A percentile compares a stretch with the other conserved stretches of the same genome.
Conservation (phyloP, 2,888 invertebrate species). For the Eubasilissa splendida region DNA sequence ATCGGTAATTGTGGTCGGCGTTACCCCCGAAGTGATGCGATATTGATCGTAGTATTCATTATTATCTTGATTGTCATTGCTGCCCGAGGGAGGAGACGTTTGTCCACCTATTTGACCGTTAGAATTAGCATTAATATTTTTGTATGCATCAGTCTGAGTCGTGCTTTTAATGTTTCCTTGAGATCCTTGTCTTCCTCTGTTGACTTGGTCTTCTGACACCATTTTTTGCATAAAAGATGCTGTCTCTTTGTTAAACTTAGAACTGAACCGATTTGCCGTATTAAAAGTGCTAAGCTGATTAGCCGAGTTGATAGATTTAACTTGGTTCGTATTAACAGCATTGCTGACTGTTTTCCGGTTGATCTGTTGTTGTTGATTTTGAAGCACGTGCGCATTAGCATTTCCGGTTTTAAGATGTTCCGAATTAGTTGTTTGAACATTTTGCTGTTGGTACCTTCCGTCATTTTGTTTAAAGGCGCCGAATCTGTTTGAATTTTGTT, state of each 20-base stretch:
- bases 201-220: not conserved
- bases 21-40: conserved; percentile 33
- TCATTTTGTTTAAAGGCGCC: conserved; percentile 18
- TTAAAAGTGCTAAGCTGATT: not conserved
- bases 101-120: not conserved
- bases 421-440: conserved; percentile 8
- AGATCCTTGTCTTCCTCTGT: not conserved
- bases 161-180: not conserved
- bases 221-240: conserved; percentile 19
- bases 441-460: conserved; percentile 1
- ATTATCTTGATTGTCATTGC: not conserved
- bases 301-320: not conserved
- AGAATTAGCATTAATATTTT: conserved; percentile 1
- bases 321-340: too few species aligned
- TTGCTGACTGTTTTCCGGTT: not conserved
- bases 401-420: conserved; percentile 1
- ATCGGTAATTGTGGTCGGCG: conserved; percentile 34
- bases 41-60: conserved; percentile 44
- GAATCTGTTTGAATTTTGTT: conserved; percentile 18
- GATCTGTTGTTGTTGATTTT: conserved; percentile 6
- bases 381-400: not conserved
- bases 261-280: conserved; percentile 39
- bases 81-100: not conserved
- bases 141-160: conserved; percentile 9
- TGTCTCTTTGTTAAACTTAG: conserved; percentile 45